phyloP scores from a whole-genome alignment of 2,797 vertebrate species.

The Podarcis siculus region DNA sequence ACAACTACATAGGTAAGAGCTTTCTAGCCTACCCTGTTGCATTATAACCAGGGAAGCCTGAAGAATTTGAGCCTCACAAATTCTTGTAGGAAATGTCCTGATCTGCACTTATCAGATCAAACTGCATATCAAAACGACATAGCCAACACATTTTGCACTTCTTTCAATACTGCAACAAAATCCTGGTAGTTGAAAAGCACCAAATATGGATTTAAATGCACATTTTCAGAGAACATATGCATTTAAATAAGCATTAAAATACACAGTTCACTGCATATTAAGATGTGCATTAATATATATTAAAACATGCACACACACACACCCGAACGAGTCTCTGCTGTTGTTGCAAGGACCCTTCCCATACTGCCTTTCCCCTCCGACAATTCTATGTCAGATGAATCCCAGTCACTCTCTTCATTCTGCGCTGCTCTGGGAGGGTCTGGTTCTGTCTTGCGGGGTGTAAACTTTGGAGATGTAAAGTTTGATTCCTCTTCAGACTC shows the following conservation, averaged over 20 bases:
- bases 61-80: background rate
- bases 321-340: conserved; percentile 43
- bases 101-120: background rate
- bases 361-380: conserved; percentile 50
- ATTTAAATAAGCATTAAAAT: background rate
- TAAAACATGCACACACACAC: no score
- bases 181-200: no score
- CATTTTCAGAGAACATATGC: no score
- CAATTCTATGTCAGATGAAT: conserved; percentile 69
- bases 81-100: background rate
- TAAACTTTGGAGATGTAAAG: conserved; percentile 41
- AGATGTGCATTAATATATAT: no score
- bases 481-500: conserved; percentile 38
- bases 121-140: background rate
- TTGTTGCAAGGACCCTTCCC: conserved; percentile 21
- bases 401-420: conserved; percentile 29
- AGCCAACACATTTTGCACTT: background rate
- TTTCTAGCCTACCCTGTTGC: background rate
- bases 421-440: background rate
- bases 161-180: background rate
- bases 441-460: conserved; percentile 2
- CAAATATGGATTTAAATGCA: no score
- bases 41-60: background rate
- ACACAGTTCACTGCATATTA: background rate
- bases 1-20: background rate